phyloP scores from a whole-genome alignment of 1,140 invertebrate genomes.

The Sitophilus oryzae region DNA sequence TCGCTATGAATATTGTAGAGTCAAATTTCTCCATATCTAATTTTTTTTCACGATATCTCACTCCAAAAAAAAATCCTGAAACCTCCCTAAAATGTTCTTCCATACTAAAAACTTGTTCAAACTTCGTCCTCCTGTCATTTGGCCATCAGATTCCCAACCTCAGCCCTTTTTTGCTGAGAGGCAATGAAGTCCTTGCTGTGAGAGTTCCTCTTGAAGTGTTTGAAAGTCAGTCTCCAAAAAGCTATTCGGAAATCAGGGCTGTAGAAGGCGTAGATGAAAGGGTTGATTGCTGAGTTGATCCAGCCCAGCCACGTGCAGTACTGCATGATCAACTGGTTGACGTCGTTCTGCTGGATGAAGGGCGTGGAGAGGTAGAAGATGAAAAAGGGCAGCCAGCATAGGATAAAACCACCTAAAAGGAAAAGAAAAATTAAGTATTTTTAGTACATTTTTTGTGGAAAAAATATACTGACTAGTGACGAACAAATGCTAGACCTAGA shows the following conservation, averaged over 20 bases:
- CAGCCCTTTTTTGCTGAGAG: conserved; percentile 38
- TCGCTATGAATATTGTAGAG: no score
- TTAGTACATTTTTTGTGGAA: no score
- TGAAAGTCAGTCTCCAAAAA: conserved; percentile 70
- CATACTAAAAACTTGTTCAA: no score
- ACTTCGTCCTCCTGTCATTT: conserved; percentile 3
- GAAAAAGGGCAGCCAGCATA: conserved; percentile 89
- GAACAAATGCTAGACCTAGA: no score
- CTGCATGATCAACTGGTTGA: conserved; percentile 62
- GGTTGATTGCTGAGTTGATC: conserved; percentile 86
- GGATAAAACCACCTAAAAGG: conserved; percentile 64
- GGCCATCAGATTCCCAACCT: conserved; percentile 6
- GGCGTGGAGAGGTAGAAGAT: conserved; percentile 76
- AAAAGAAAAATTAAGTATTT: no score
- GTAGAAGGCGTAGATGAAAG: conserved; percentile 83
- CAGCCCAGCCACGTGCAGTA: conserved; percentile 88
- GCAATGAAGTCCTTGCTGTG: conserved; percentile 33
- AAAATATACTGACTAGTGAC: no score
- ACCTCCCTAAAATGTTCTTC: no score
- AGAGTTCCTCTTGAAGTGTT: conserved; percentile 39
- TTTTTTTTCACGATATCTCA: no score
- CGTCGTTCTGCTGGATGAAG: conserved; percentile 54
- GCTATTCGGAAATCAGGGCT: conserved; percentile 78
- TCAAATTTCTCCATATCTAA: no score
- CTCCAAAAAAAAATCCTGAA: no score